Base-by-base conservation (phyloP, 37 sponge, comb jelly and placozoan genomes). In the Aplysina aerophoba region DNA sequence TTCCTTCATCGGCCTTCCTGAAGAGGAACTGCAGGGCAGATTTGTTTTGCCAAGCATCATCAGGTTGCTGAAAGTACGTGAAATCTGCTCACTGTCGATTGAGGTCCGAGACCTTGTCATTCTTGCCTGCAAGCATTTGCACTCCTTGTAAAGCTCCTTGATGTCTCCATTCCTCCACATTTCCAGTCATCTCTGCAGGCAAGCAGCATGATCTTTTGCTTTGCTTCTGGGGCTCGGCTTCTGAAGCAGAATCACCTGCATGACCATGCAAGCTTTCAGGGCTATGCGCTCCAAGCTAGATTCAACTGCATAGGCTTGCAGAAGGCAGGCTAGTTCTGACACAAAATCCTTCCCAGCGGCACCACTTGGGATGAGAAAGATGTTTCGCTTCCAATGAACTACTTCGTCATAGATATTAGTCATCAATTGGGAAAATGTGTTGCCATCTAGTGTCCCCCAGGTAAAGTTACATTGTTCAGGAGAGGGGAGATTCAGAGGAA, bases 31-130 rank as follows among this genome's bases (percentile, higher is more conserved):
- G 71, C 71, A 69, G 33, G 19, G 71, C 71, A 31, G 71, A 31
- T 11, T 69, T 69, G 71, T 69, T 69, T 69, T 69, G 71, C 71
- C 71, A 3, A 69, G 71, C 71, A 69, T 69, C 71, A 69, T 69
- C 17, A 69, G 28, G 4, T 69, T 69, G 33, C 71, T 69, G 34
- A 69, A 69, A 6, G 34, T 69, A 16, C 71, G 34, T 1, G 71
- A 69, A 16, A 30, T 30, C 34, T 69, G 71, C 28, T 69, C 71
- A 69, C 28, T 69, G 30, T 30, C 34, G 2, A 31, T 24, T 69
- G 28, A 4, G 0, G 33, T 31, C 1, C 34, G 33, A 69, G 33
- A 31, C 28, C 71, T 27, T 2, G 0, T 11, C 1, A 78, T 16
- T 53, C 79, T 53, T 27, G 56, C 24, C 28, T 39, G 79, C 53